Base-by-base conservation (phyloP, 2,797 vertebrate species). In the Podargus strigoides region DNA sequence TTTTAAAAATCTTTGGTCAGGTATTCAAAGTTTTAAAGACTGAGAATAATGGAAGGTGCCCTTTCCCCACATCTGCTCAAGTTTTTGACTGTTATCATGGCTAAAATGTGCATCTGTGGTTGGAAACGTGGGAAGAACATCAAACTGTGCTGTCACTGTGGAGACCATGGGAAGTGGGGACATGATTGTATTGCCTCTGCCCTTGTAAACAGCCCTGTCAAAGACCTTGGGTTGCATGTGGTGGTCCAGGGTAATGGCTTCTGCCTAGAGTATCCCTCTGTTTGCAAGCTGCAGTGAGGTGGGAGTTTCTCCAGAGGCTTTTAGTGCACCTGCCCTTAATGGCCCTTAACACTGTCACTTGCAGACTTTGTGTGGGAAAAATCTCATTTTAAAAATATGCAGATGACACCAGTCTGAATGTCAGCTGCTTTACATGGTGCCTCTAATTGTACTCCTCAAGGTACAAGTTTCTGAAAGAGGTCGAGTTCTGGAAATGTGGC, bases 71-170 rank as follows among this genome's bases (percentile, higher is more conserved):
- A 41, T 41, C 21, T 42, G 7, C 23, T 86, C 1, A 0, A 21
- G 13, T 5, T 26, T 80, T 34, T 66, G 8, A 7, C 17, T 21
- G 18, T 58, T 72, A 14, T 5, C 15, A 10, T 0, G 1, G 23
- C 9, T 68, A 6, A 23, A 70, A 42, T 18, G 63, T 77, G 7
- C 7, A 13, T 44, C 47, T 79, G 62, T 42, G 10, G 6, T 36
- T 55, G 55, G 30, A 50, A 16, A 24, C 24, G 11, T 10, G 20
- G 19, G 7, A 30, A 59, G 62, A 28, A 20, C 22, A 42, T 11
- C 1, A 5, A 60, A 16, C 6, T 3, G 36, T 39, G 27, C 21
- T 0, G 0, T 39, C 3, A 0, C 11, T 28, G 19, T 30, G 78
- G 59, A 34, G 26, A 32, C 9, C 0, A 0, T 4, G 7, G 63